These are phyloP conservation scores for Drosophila nigromelanica DNA, from an alignment of 1,140 invertebrate species.

Conservation along the genomic window DNA sequence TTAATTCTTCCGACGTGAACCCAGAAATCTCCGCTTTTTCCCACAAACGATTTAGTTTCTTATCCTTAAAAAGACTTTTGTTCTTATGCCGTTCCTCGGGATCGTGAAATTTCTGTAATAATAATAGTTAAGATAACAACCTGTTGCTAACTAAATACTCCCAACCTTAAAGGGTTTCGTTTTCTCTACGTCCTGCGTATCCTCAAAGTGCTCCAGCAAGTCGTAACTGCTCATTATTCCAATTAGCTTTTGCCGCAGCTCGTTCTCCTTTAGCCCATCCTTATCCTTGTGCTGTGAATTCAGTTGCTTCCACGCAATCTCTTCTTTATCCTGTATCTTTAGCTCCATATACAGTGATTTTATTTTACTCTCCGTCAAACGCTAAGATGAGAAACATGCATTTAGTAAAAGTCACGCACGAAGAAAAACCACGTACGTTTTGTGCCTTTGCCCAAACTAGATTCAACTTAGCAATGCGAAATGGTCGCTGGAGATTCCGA, in stretches of 20 bases:
- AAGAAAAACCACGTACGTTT: conserved; percentile 86
- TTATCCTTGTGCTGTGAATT: conserved; percentile 93
- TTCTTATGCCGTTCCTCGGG: conserved; percentile 87
- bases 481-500: conserved; percentile 89
- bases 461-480: conserved; percentile 93
- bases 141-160: neutral
- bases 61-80: conserved; percentile 93
- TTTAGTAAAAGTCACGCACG: neutral
- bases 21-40: conserved; percentile 93
- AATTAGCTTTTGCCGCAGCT: conserved; percentile 91
- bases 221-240: conserved; percentile 93
- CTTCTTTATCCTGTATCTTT: conserved; percentile 96
- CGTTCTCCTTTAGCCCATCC: conserved; percentile 93
- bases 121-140: neutral
- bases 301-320: conserved; percentile 92
- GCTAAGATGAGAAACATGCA: conserved; percentile 85
- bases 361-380: conserved; percentile 92
- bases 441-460: conserved; percentile 92
- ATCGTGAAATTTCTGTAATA: conserved; percentile 85
- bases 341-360: conserved; percentile 94
- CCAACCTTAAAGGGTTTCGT: conserved; percentile 85
- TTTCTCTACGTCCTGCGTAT: conserved; percentile 87
- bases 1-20: conserved; percentile 92
- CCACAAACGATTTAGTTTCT: conserved; percentile 96
- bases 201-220: conserved; percentile 91